Percentiles rank a stretch among this genome's conserved stretches.
phyloP scores from a whole-genome alignment of 2,888 invertebrate genomes.

The Abrostola triplasia region DNA sequence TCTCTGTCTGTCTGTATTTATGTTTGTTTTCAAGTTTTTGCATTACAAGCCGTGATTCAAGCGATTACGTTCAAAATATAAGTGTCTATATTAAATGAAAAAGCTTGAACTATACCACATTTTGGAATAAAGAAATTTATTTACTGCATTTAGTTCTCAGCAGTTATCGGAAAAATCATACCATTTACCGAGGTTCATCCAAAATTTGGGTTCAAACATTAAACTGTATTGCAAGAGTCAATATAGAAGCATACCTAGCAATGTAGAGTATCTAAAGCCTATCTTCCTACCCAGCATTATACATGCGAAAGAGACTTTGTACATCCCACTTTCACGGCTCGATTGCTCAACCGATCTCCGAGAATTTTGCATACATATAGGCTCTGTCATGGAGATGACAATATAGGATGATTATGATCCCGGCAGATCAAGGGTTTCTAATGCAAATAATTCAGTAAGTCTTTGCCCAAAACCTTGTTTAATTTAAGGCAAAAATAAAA shows the following conservation, averaged over 20 bases:
- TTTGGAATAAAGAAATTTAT: too few species aligned
- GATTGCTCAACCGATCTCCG: constrained; percentile 30
- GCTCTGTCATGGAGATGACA: constrained; percentile 35
- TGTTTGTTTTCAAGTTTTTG: too few species aligned
- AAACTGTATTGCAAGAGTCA: neutral
- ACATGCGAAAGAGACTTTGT: constrained; percentile 11
- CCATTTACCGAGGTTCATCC: too few species aligned
- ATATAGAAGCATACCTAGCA: neutral
- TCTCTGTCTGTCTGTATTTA: too few species aligned
- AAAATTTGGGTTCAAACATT: neutral
- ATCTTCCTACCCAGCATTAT: constrained; percentile 1
- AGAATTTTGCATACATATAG: constrained; percentile 50
- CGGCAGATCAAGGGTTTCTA: constrained; percentile 30
- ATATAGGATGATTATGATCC: constrained; percentile 37
- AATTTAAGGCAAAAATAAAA: constrained; percentile 16
- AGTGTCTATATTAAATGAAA: too few species aligned
- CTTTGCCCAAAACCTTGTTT: constrained; percentile 19
- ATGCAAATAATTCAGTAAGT: constrained; percentile 35
- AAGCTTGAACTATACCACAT: too few species aligned
- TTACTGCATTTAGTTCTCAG: too few species aligned
- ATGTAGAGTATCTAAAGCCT: neutral
- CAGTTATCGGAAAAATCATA: too few species aligned
- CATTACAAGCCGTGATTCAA: too few species aligned
- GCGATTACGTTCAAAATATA: too few species aligned
- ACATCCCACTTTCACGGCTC: constrained; percentile 30